phyloP scores from a whole-genome alignment of 2,113 vertebrate genomes.

The Eolophus roseicapilla region DNA sequence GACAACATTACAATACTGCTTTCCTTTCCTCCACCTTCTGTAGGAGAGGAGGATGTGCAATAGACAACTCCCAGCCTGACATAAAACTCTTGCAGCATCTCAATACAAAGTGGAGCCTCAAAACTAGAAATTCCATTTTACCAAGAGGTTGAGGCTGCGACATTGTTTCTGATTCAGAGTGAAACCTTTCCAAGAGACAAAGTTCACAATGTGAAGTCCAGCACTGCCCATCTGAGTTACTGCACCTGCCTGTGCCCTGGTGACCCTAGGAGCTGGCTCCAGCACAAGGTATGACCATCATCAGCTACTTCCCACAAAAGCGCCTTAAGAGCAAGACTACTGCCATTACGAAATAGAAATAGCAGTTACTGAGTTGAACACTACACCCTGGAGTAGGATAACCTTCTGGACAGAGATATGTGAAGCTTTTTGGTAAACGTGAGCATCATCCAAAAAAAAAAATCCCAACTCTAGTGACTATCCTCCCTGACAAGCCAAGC shows the following conservation, averaged over 20 bases:
- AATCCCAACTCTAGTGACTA: neutral
- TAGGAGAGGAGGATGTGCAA: neutral
- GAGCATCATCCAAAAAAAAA: neutral
- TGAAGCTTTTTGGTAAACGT: neutral
- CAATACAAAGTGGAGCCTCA: neutral
- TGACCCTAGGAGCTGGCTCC: neutral
- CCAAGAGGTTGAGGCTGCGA: neutral
- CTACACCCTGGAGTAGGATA: neutral
- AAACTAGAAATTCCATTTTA: neutral
- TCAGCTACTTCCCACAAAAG: accelerated
- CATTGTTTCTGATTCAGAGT: neutral
- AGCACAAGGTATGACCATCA: neutral
- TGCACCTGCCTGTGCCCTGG: neutral
- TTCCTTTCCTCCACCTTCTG: neutral
- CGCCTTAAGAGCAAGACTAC: neutral
- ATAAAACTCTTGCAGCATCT: neutral
- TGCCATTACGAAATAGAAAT: neutral
- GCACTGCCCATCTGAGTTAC: neutral
- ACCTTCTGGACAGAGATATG: neutral
- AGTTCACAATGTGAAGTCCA: neutral
- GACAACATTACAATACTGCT: neutral
- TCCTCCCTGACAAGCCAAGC: neutral
- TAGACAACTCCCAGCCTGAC: neutral
- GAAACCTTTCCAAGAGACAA: neutral
- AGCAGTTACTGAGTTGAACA: neutral